A percentile compares a stretch with the other conserved stretches of the same genome.
Conservation (phyloP, 2,888 invertebrate species). For the Nematopogon swammerdamellus region DNA sequence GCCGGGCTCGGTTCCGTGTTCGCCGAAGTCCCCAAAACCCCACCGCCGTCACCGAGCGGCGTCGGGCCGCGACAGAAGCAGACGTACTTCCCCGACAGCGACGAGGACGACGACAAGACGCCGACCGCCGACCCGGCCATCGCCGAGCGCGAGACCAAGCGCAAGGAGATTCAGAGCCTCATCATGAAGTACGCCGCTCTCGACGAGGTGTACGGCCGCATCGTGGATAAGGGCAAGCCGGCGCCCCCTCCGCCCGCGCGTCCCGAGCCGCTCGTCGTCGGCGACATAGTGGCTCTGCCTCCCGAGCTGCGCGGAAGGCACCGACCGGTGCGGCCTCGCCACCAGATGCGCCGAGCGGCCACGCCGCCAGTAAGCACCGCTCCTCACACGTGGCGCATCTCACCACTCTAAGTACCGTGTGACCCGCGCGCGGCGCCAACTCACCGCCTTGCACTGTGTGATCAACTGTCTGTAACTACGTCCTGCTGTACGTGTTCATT, state of each 20-base stretch:
- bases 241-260: conserved; percentile 16
- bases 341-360: conserved; percentile 49
- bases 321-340: conserved; percentile 38
- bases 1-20: conserved; percentile 27
- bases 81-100: conserved; percentile 47
- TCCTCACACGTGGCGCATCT: conserved; percentile 13
- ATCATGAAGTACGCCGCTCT: conserved; percentile 80
- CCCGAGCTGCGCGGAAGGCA: conserved; percentile 44
- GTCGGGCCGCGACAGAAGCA: conserved; percentile 39
- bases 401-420: conserved; percentile 3
- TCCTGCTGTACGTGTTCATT: conserved; percentile 12
- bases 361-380: conserved; percentile 56
- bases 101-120: conserved; percentile 45
- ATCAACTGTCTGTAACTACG: no score
- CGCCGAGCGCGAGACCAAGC: conserved; percentile 72
- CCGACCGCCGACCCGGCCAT: conserved; percentile 56
- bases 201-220: conserved; percentile 65
- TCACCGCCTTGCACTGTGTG: background rate
- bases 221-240: conserved; percentile 32
- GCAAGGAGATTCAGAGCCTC: conserved; percentile 79
- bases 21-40: conserved; percentile 26
- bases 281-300: conserved; percentile 40
- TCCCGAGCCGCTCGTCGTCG: conserved; percentile 34
- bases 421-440: conserved; percentile 3
- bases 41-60: conserved; percentile 35